Evolutionary conservation across 1,140 invertebrate species (phyloP).

Genomic region (Caenorhabditis elegans): WBcel235 BX284605.5:10543001-10543500

Average conservation of each 20-base stretch:
- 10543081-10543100: constrained; percentile 42
- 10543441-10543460: constrained; percentile 46
- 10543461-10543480: constrained; percentile 42
- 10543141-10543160: constrained; percentile 52
- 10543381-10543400: constrained; percentile 46
- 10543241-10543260: constrained; percentile 28
- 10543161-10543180: too few relatives aligned
- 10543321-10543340: constrained; percentile 47
- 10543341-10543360: constrained; percentile 43
- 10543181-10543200: too few relatives aligned
- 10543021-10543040: constrained; percentile 49
- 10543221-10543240: constrained; percentile 52
- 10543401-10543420: constrained; percentile 49
- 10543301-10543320: constrained; percentile 55
- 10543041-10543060: constrained; percentile 51
- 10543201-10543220: constrained; percentile 46
- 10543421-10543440: constrained; percentile 38
- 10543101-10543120: constrained; percentile 51
- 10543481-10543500: constrained; percentile 31
- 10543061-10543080: constrained; percentile 49
- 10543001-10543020: constrained; percentile 48
- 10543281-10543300: constrained; percentile 53
- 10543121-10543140: constrained; percentile 50
- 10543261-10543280: constrained; percentile 49
- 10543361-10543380: constrained; percentile 23